These are phyloP conservation scores for Holothuria glaberrima DNA, from an alignment of 35 echinoderm and acorn worm species.

Conservation along the genomic window DNA sequence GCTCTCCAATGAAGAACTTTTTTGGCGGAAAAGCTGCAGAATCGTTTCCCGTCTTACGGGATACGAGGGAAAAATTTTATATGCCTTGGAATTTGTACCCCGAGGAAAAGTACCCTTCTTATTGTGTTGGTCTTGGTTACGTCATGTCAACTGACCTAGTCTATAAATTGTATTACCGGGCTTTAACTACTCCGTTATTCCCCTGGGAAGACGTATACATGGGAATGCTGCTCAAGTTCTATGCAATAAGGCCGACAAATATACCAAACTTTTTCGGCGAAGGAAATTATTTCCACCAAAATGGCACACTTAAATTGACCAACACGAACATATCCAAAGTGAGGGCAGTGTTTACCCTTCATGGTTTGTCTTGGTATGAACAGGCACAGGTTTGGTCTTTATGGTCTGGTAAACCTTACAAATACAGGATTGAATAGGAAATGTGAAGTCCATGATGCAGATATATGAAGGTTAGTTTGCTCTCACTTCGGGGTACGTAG, in stretches of 20 bases:
- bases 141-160: constrained; percentile 72
- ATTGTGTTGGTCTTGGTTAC: constrained; percentile 61
- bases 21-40: constrained; percentile 29
- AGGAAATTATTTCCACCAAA: constrained; percentile 1
- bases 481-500: no score
- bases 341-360: constrained; percentile 18
- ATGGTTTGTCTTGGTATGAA: neutral
- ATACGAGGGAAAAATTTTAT: constrained; percentile 52
- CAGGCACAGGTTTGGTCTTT: constrained; percentile 14
- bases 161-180: constrained; percentile 19
- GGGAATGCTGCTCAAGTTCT: constrained; percentile 42
- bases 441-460: no score
- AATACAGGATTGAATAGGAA: no score
- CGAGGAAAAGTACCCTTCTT: constrained; percentile 60
- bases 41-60: constrained; percentile 34
- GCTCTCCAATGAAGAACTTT: constrained; percentile 56
- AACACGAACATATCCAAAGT: neutral
- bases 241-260: constrained; percentile 19
- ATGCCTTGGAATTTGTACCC: constrained; percentile 53
- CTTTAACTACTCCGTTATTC: constrained; percentile 53
- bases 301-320: constrained; percentile 12
- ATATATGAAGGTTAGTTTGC: no score
- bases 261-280: constrained; percentile 28
- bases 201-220: constrained; percentile 76
- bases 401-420: neutral